Evolutionary conservation across 2,797 vertebrate species (phyloP), one percentile per base, ranked within the genome.

Genomic region (Phaenicophaeus curvirostris): DNA sequence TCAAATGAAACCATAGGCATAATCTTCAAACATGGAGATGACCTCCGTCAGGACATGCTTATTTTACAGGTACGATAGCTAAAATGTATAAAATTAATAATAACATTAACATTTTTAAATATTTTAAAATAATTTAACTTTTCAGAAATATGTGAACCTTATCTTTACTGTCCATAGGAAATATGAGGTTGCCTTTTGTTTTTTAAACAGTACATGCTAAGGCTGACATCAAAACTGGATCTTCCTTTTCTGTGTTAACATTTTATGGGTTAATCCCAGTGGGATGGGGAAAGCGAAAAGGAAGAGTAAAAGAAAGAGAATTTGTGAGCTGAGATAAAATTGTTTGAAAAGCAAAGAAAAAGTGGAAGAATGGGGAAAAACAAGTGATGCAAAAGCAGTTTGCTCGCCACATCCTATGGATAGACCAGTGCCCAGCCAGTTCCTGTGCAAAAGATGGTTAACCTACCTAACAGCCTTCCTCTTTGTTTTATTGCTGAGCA

Each of bases 21-120:
- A 92, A 99, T 99, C 95, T 99, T 99, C 97, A 99, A 99, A 93
- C 99, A 99, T 1, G 99, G 99, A 2, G 99, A 99, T 17, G 99
- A 99, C 96, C 98, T 99, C 58, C 98, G 99, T 8, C 99, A 99
- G 97, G 99, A 99, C 88, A 99, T 99, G 99, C 98, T 99, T 61
- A 99, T 99, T 97, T 98, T 99, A 93, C 99, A 99, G 99, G 99
- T 99, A 97, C 19, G 77, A 18, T 58, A 66, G 33, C 53, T 82
- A 57, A 86, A 92, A 58, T 44, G 13, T 63, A 8, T 21, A 51
- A 77, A 55, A 51, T 46, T 1, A 76, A 13, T 72, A 78, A 12
- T 75, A 61, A n/a, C 0, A 1, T 54, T 3, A 75, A 27, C 65
- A 71, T 62, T 83, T 69, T 2, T 33, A 87, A 78, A 17, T 55